Evolutionary conservation across 2,797 vertebrate genomes (phyloP).

Genomic region (Spinibarbus caldwelli): DNA sequence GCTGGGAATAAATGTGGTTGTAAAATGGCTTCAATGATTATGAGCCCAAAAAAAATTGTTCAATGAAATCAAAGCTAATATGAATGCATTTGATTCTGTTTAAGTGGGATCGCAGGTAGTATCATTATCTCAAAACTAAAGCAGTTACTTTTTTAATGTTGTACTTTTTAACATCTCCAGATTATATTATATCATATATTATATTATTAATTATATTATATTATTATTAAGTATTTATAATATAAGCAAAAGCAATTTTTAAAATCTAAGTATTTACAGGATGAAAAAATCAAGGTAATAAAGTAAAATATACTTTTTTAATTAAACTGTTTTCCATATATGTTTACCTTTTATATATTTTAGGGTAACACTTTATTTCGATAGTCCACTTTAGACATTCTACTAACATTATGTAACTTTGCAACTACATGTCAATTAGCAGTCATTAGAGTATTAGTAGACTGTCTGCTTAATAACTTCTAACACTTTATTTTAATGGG

Average conservation of each 20-base stretch:
- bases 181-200: background rate
- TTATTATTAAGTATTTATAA: background rate
- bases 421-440: too few species aligned
- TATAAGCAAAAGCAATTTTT: background rate
- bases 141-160: background rate
- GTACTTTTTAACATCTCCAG: background rate
- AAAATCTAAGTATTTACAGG: background rate
- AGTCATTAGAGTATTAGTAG: too few species aligned
- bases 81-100: conserved; percentile 10
- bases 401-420: too few species aligned
- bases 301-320: background rate
- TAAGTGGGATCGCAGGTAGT: background rate
- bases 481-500: too few species aligned
- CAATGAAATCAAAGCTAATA: conserved; percentile 61
- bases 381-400: too few species aligned
- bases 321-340: background rate
- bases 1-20: conserved; percentile 60
- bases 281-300: background rate
- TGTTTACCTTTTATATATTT: background rate
- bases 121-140: background rate
- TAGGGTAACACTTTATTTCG: too few species aligned
- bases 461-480: too few species aligned
- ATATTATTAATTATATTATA: too few species aligned
- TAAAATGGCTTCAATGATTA: conserved; percentile 56
- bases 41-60: conserved; percentile 54